Percentiles rank a stretch among this genome's conserved stretches.
Evolutionary conservation across 2,888 invertebrate genomes (phyloP).

Genomic region (Rhagophthalmus giganteus): DNA sequence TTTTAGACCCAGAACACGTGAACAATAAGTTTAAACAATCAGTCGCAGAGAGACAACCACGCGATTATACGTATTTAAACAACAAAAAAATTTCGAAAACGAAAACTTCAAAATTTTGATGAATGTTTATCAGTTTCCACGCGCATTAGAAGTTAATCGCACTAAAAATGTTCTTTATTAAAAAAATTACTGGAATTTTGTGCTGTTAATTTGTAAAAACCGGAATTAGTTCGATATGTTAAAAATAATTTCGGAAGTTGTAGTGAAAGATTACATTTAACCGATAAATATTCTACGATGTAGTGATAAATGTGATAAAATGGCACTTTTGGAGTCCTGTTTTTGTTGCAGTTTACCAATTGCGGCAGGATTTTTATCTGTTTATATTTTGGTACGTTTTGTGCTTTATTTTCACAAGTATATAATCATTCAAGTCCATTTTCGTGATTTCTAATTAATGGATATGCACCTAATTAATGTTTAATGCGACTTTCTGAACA

Average conservation of each 20-base stretch:
- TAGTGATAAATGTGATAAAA: constrained; percentile 32
- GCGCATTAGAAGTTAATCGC: no score
- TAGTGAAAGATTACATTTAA: background rate
- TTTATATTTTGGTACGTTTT: constrained; percentile 55
- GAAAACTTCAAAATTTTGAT: background rate
- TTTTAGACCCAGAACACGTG: constrained; percentile 43
- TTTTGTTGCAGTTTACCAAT: constrained; percentile 57
- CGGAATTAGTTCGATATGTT: background rate
- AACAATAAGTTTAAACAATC: constrained; percentile 51
- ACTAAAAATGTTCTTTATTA: background rate
- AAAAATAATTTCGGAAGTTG: background rate
- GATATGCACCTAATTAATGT: background rate
- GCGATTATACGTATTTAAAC: constrained; percentile 1
- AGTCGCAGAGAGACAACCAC: constrained; percentile 43
- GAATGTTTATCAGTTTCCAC: background rate
- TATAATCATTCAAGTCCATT: no score
- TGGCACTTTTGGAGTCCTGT: constrained; percentile 55
- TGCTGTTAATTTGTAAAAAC: background rate
- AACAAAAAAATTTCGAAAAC: background rate
- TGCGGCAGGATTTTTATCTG: constrained; percentile 56
- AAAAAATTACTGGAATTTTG: background rate
- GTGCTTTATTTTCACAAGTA: no score
- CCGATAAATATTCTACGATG: background rate
- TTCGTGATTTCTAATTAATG: no score
- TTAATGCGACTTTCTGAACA: no score